Evolutionary conservation across 2,113 vertebrate genomes (phyloP), one percentile per base, ranked within the genome.

Genomic region (Monopterus albus): DNA sequence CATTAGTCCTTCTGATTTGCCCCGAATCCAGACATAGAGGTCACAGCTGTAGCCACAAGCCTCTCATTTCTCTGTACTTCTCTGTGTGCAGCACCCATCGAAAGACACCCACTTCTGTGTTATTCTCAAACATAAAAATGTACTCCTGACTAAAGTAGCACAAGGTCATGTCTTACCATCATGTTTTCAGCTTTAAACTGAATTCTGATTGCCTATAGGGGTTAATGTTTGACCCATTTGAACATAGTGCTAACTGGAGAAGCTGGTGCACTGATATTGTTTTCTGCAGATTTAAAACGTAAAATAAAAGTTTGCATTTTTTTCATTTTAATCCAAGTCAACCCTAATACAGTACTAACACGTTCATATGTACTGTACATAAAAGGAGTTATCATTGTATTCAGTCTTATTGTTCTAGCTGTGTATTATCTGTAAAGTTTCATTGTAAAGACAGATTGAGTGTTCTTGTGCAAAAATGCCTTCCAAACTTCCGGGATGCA

Each of bases 41-140:
- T 68, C 85, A 39, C 89, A 91, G 85, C 89, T 88, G 87, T 47
- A 73, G 62, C 76, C 65, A 78, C 83, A 59, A 89, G 75, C 81
- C 58, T 46, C 36, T 31, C 51, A 40, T 47, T 63, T 8, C 50
- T 72, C 53, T 26, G 38, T 26, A 33, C 69, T 20, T 38, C 46
- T 21, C 66, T 61, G 52, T 72, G 51, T 31, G 72, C n/a, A 42
- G 33, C 52, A 52, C 43, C 26, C 42, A 71, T 72, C 15, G 25
- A 70, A 52, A 76, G 72, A 47, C 59, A 23, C 47, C 72, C 53
- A 61, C 43, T 26, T 51, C 50, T 20, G 25, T 72, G 59, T 76
- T 53, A 29, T 64, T 69, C 53, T 40, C 38, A 57, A 28, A 53
- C 63, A 52, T 70, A 49, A 64, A 80, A 78, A 78, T 13, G 20